Evolutionary conservation across 37 sponge, comb jelly and placozoan genomes (phyloP).

Genomic region (Dysidea cf. avara): DNA sequence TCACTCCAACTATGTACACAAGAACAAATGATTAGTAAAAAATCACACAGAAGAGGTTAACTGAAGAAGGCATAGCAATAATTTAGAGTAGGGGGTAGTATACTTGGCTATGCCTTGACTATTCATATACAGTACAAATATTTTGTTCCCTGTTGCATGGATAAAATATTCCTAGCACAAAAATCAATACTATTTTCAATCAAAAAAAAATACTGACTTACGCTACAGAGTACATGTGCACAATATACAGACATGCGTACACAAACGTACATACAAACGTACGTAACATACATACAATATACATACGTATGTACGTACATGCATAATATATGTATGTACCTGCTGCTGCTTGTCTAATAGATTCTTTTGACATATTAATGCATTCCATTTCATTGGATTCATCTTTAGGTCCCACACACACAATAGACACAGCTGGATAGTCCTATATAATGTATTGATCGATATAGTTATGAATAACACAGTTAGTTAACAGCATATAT

Average conservation of each 20-base stretch:
- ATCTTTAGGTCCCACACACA: slow-evolving; percentile 23
- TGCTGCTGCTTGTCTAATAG: slow-evolving; percentile 39
- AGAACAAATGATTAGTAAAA: not conserved
- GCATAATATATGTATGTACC: slow-evolving; percentile 3
- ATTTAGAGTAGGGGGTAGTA: not conserved
- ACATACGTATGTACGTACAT: not conserved
- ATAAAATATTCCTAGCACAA: no score
- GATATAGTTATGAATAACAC: no score
- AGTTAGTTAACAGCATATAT: no score
- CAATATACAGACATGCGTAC: not conserved
- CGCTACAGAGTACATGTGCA: no score
- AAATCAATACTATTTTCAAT: no score
- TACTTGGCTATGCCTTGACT: no score
- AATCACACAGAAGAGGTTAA: not conserved
- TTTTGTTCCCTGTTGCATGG: no score
- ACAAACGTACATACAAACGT: not conserved
- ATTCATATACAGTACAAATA: no score
- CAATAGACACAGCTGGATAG: slow-evolving; percentile 40
- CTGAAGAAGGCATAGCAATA: not conserved
- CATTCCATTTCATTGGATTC: slow-evolving; percentile 19
- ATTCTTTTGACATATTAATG: slow-evolving; percentile 24
- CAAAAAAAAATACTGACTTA: no score
- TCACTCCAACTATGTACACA: slow-evolving; percentile 38
- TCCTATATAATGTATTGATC: no score
- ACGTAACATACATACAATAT: not conserved